Evolutionary conservation across 2,888 invertebrate genomes (phyloP), one percentile per base, ranked within the genome.

Genomic region (Cephus runcator): DNA sequence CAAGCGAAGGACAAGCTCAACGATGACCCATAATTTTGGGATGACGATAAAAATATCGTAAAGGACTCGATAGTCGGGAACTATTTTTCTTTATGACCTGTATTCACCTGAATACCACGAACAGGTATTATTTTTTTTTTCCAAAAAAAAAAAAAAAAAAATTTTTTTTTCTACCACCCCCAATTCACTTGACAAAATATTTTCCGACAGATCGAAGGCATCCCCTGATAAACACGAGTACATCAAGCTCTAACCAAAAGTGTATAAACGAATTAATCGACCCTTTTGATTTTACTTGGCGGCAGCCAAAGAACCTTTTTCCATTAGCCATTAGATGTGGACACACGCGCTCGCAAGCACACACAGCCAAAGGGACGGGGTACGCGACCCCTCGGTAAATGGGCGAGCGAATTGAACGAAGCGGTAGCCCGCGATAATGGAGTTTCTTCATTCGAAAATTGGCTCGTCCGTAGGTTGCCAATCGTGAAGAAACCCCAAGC

Each of bases 241-340:
- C 23, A 23, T 23, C 23, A 23, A 56, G 40, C 9, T 56, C 15
- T 23, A 23, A 56, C 40, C 15, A 23, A 56, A 56, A 56, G 40
- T 56, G 78, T 81, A 78, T 81, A 83, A 83, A 83, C 81, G 79
- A 83, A 80, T 80, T 79, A 80, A 80, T 81, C 76, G 75, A 12
- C 36, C 76, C 81, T 73, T 78, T 74, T 78, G 77, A 73, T 69
- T 73, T 73, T 76, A 36, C 73, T 75, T 75, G 56, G 75, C 75
- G 77, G 73, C 77, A 79, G 83, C 82, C 75, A 81, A 81, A 81
- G 82, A 34, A 84, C 81, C 79, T 82, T 81, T 83, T 83, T 83
- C 84, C 81, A 87, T 87, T 84, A 83, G 83, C 84, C 83, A 83
- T 83, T 83, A 81, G 81, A 83, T 81, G 83, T 75, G 71, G 73